A percentile compares a stretch with the other conserved stretches of the same genome.
Evolutionary conservation across 2,888 invertebrate genomes (phyloP).

Genomic region (Drosophila buzzatii): DNA sequence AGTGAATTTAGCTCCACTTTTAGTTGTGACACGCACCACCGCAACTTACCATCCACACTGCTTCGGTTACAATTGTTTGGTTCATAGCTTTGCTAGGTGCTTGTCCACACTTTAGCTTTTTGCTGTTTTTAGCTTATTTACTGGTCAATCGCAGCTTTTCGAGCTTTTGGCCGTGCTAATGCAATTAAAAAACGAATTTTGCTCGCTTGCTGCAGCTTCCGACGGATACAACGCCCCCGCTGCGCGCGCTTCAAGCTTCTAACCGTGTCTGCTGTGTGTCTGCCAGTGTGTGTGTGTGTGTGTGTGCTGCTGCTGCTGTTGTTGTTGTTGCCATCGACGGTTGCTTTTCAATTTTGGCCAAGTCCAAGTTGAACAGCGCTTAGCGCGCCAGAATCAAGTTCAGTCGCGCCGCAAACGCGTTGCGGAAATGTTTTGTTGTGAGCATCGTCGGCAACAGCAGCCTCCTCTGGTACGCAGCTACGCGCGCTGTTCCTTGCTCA

Average conservation of each 20-base stretch:
- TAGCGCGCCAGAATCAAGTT: constrained; percentile 81
- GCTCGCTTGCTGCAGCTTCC: constrained; percentile 59
- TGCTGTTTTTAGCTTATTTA: neutral
- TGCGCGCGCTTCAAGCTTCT: constrained; percentile 41
- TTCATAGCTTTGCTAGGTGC: neutral
- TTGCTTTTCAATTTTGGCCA: constrained; percentile 75
- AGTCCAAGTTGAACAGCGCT: constrained; percentile 81
- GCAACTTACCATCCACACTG: neutral
- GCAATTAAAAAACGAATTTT: constrained; percentile 44
- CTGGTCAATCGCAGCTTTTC: constrained; percentile 21
- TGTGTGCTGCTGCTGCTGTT: constrained; percentile 2
- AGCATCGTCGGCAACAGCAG: constrained; percentile 66
- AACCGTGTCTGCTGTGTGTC: constrained; percentile 44
- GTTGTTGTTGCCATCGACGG: constrained; percentile 49
- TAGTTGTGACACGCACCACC: constrained; percentile 23
- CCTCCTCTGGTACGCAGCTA: constrained; percentile 20
- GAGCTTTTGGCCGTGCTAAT: constrained; percentile 37
- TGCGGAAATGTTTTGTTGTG: constrained; percentile 80
- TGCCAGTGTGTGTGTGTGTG: neutral
- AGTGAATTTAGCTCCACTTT: neutral
- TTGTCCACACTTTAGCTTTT: neutral
- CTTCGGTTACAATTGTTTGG: neutral
- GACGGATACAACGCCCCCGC: constrained; percentile 45
- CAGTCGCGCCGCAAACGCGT: constrained; percentile 82
- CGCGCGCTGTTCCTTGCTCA: constrained; percentile 12